Evolutionary conservation across 2,797 vertebrate genomes (phyloP).

Genomic region (Alca torda): DNA sequence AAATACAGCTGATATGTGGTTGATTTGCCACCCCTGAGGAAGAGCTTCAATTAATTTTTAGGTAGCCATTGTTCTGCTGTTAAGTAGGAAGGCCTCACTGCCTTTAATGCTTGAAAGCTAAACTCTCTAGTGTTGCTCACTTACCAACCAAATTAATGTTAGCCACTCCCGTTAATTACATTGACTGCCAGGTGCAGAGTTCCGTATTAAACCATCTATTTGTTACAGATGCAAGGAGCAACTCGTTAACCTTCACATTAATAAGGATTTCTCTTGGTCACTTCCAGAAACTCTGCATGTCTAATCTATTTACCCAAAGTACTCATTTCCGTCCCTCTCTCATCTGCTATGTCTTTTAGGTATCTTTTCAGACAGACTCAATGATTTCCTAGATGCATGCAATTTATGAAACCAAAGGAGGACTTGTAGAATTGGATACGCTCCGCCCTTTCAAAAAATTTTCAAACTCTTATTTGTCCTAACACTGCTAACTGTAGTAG

Average conservation of each 20-base stretch:
- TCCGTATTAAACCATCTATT: not conserved
- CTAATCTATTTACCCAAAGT: not conserved
- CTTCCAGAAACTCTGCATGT: not conserved
- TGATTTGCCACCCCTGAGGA: not conserved
- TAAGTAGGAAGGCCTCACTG: not conserved
- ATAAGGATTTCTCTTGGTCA: not conserved
- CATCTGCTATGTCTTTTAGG: not conserved
- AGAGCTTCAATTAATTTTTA: not conserved
- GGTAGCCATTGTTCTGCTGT: not conserved
- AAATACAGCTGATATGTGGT: not conserved
- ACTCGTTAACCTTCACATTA: not conserved
- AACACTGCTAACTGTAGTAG: not conserved
- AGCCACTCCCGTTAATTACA: not conserved
- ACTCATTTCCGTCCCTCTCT: not conserved
- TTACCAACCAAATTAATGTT: not conserved
- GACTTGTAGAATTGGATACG: not conserved
- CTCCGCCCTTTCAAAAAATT: not conserved
- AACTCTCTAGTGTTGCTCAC: not conserved
- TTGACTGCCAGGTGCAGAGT: not conserved
- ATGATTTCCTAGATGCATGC: not conserved
- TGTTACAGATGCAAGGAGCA: not conserved
- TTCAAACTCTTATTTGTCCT: not conserved
- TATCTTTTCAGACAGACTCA: not conserved
- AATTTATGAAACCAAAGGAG: not conserved
- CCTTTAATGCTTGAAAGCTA: not conserved